Percentiles rank a stretch among this genome's conserved stretches.
phyloP scores from a whole-genome alignment of 2,888 invertebrate species.

The Drosophila atripex region DNA sequence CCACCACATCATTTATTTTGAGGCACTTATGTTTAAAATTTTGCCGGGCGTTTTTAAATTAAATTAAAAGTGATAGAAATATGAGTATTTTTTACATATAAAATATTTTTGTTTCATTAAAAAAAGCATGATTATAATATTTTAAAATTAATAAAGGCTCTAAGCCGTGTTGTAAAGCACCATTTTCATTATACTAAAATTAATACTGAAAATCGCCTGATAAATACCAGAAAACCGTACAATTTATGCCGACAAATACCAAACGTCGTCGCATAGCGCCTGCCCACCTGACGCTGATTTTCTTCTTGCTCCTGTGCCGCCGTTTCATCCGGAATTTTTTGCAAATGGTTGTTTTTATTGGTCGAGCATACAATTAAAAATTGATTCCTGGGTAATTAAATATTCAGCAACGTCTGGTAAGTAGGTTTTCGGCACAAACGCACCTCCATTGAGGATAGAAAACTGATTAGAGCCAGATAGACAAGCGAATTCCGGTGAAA shows the following conservation, averaged over 20 bases:
- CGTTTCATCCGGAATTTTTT: constrained; percentile 2
- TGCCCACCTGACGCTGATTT: constrained; percentile 1
- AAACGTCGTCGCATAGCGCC: not conserved
- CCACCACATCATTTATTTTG: not conserved
- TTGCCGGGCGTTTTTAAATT: too few species aligned
- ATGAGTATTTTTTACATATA: too few species aligned
- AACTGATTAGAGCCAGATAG: not conserved
- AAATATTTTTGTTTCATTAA: too few species aligned
- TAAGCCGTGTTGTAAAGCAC: not conserved
- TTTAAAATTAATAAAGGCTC: not conserved
- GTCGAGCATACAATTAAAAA: constrained; percentile 75
- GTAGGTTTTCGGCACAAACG: constrained; percentile 47
- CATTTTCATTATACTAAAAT: not conserved
- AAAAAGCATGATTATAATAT: not conserved
- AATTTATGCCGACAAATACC: not conserved
- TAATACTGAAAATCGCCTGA: not conserved
- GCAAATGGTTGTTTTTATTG: constrained; percentile 66
- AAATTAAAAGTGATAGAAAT: too few species aligned
- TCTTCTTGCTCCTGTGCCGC: constrained; percentile 2
- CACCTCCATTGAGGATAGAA: constrained; percentile 33
- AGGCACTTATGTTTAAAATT: too few species aligned
- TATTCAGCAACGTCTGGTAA: constrained; percentile 62
- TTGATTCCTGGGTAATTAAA: constrained; percentile 64
- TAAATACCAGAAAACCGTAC: not conserved
- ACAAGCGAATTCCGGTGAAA: constrained; percentile 43